Conservation (phyloP, 1,140 invertebrate genomes). For the Drosophila micromelanica region DNA sequence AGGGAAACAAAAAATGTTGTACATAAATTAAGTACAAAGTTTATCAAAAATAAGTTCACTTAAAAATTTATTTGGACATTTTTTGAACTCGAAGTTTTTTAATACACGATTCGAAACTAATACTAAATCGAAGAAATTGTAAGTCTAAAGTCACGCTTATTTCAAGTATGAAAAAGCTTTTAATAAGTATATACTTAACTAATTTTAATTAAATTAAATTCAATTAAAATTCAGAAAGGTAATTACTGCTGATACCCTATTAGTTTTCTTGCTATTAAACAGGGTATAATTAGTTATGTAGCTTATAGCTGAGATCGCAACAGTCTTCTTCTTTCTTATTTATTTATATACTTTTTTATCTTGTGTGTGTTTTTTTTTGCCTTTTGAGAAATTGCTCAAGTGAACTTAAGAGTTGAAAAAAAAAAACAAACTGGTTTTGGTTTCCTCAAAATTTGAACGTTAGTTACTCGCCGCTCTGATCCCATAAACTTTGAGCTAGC, state of each 20-base stretch:
- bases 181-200: too few relatives aligned
- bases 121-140: too few relatives aligned
- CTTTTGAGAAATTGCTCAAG: conserved; percentile 46
- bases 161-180: too few relatives aligned
- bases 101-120: too few relatives aligned
- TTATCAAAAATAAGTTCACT: too few relatives aligned
- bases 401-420: conserved; percentile 36
- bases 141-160: too few relatives aligned
- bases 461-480: conserved; percentile 15
- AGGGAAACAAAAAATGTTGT: too few relatives aligned
- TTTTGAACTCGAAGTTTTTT: too few relatives aligned
- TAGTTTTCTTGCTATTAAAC: neutral
- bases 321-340: conserved; percentile 16
- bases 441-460: conserved; percentile 19
- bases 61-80: too few relatives aligned
- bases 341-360: neutral
- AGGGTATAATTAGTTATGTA: conserved; percentile 17
- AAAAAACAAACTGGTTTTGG: conserved; percentile 28
- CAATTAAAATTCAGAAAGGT: too few relatives aligned
- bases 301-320: conserved; percentile 29
- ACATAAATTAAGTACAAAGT: too few relatives aligned
- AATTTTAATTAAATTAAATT: too few relatives aligned
- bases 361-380: neutral
- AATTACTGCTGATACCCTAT: neutral
- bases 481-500: conserved; percentile 17